A percentile compares a stretch with the other conserved stretches of the same genome.
Evolutionary conservation across 2,888 invertebrate genomes (phyloP).

Genomic region (Phaedon cochleariae): DNA sequence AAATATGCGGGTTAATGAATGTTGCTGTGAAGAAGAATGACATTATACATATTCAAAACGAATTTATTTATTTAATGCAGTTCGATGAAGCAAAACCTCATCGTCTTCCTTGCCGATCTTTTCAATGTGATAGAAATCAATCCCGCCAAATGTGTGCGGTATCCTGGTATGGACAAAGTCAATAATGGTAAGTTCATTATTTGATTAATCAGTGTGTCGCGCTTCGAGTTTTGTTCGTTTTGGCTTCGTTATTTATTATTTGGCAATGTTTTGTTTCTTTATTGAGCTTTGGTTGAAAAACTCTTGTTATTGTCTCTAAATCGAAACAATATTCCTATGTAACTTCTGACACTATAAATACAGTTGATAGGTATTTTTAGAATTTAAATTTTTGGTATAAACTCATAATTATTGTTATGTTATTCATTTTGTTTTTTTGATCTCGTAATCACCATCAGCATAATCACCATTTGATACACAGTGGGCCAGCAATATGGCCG

Average conservation of each 20-base stretch:
- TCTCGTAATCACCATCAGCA: too few relatives aligned
- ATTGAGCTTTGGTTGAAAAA: background rate
- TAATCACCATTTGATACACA: too few relatives aligned
- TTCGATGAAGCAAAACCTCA: constrained; percentile 89
- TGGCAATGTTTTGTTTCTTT: constrained; percentile 15
- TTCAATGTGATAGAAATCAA: constrained; percentile 94
- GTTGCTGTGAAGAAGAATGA: too few relatives aligned
- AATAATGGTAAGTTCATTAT: constrained; percentile 56
- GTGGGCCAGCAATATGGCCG: too few relatives aligned
- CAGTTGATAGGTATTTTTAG: too few relatives aligned
- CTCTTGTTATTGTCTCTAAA: too few relatives aligned
- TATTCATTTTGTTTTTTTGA: too few relatives aligned
- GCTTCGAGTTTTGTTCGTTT: constrained; percentile 18
- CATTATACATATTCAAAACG: background rate
- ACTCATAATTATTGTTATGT: too few relatives aligned
- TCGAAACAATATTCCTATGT: too few relatives aligned
- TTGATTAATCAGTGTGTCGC: constrained; percentile 14
- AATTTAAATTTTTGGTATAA: too few relatives aligned
- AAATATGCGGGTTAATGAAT: too few relatives aligned
- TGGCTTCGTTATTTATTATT: constrained; percentile 24
- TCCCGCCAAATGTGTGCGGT: constrained; percentile 86
- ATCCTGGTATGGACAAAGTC: constrained; percentile 75
- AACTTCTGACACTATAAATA: too few relatives aligned
- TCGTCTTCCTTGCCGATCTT: constrained; percentile 91
- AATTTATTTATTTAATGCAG: constrained; percentile 64